Base-by-base conservation (phyloP, 1,140 invertebrate genomes). In the Drosophila triauraria region DNA sequence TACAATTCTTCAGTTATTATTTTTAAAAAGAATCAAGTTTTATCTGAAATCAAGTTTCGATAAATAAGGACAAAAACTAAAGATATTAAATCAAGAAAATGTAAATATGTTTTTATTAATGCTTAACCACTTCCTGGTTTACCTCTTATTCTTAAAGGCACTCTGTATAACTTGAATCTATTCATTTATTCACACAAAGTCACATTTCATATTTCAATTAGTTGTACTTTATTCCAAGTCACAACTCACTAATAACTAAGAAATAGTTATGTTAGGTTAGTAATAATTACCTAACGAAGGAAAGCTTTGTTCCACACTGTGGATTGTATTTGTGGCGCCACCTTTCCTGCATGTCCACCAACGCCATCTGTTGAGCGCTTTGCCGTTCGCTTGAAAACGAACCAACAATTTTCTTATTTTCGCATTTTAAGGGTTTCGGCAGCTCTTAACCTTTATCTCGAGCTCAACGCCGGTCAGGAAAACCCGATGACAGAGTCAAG, bases 331-430 rank as follows among this genome's bases (percentile, higher is more conserved):
- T 38, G 47, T 30, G 15, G 58, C 84, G 84, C 72, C 83, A 70
- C 65, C 83, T 58, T 25, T 58, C 1, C 54, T 1, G 25, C 13
- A 0, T 12, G 0, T 3, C 8, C 8, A 4, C 17, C 63, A 38
- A 44, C 83, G 83, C 83, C 83, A 83, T 68, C 83, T 87, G 20
- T 83, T 44, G 44, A 4, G 43, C 25, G 64, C 76, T 80, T 85
- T 67, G 17, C 46, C 10, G 4, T 17, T 35, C 25, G 40, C 13
- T 0, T 8, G 23, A 1, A 2, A 30, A 25, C 20, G 30, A n/a
- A n/a, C 27, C 25, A 46, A 35, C 23, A 47, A 46, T 40, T 15
- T 47, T 40, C 25, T 20, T 20, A 51, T 27, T 12, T 47, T 40
- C 25, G 20, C 15, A 51, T 20, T 12, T 27, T 15, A 35, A 20